phyloP scores from a whole-genome alignment of 23 tunicate genomes.

The Clavelina lepadiformis region DNA sequence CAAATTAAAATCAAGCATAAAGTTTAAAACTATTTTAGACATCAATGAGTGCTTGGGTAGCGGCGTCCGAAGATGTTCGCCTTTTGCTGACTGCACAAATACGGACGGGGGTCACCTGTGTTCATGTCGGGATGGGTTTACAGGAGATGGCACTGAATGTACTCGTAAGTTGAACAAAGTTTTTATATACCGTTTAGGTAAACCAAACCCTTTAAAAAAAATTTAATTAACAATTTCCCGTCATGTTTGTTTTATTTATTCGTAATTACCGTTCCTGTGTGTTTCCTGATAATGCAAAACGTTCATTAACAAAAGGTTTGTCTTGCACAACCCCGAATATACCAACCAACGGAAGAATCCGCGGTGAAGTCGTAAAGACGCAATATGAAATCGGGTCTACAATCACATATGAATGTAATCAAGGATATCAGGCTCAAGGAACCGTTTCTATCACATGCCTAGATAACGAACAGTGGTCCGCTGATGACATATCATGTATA shows the following conservation, averaged over 20 bases:
- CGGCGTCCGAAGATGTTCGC: too few relatives aligned
- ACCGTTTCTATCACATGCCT: slow-evolving; percentile 13
- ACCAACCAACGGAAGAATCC: slow-evolving; percentile 9
- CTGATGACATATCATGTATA: slow-evolving; percentile 23
- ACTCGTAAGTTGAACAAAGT: slow-evolving; percentile 5
- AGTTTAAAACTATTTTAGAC: too few relatives aligned
- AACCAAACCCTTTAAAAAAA: neutral
- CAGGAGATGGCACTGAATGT: slow-evolving; percentile 10
- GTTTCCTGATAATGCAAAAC: slow-evolving; percentile 5
- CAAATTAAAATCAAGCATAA: too few relatives aligned
- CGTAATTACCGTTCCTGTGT: neutral
- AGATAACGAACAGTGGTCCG: slow-evolving; percentile 29
- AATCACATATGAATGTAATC: slow-evolving; percentile 33
- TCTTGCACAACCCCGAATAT: slow-evolving; percentile 8
- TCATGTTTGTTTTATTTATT: neutral
- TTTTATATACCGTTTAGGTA: neutral
- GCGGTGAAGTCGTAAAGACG: neutral
- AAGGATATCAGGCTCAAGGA: slow-evolving; percentile 37
- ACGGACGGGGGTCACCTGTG: slow-evolving; percentile 17
- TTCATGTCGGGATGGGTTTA: slow-evolving; percentile 7
- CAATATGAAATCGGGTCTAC: neutral
- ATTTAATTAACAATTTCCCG: too few relatives aligned
- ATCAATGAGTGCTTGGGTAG: too few relatives aligned
- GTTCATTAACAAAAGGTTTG: too few relatives aligned
- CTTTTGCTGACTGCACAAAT: slow-evolving; percentile 8